phyloP scores from a whole-genome alignment of 2,113 vertebrate genomes.

The Heterocephalus glaber region DNA sequence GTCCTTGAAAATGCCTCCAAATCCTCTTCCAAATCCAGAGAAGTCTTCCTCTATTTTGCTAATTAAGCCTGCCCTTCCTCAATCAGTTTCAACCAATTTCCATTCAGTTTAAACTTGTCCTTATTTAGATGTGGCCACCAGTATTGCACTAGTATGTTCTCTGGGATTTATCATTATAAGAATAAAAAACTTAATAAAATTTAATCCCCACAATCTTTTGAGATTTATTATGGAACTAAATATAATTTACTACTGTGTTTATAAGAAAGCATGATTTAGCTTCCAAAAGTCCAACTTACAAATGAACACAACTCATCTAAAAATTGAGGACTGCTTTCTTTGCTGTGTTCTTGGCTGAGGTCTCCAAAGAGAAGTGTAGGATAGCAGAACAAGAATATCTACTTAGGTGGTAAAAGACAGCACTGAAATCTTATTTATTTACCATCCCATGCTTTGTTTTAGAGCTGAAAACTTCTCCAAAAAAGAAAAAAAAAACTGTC shows the following conservation, averaged over 20 bases:
- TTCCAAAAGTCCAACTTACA: conserved; percentile 8
- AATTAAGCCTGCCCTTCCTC: not conserved
- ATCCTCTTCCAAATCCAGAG: conserved; percentile 23
- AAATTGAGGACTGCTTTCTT: not conserved
- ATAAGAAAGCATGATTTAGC: not conserved
- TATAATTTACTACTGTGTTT: conserved; percentile 49
- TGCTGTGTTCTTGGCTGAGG: not conserved
- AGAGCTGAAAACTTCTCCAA: not conserved
- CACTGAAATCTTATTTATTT: not conserved
- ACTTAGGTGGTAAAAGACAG: not conserved
- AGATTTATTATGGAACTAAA: conserved; percentile 34
- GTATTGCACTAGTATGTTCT: not conserved
- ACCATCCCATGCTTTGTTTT: not conserved
- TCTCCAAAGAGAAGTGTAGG: not conserved
- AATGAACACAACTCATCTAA: not conserved
- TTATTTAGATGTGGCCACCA: not conserved
- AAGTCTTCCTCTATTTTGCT: not conserved
- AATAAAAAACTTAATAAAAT: conserved; percentile 25
- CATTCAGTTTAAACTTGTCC: not conserved
- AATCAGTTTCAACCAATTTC: not conserved
- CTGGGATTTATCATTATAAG: not conserved
- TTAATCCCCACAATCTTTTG: conserved; percentile 9
- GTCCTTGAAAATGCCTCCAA: not conserved
- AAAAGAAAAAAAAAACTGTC: not conserved
- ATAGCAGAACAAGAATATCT: not conserved